Conservation (phyloP, 2,888 invertebrate genomes). For the Lapara coniferarum region DNA sequence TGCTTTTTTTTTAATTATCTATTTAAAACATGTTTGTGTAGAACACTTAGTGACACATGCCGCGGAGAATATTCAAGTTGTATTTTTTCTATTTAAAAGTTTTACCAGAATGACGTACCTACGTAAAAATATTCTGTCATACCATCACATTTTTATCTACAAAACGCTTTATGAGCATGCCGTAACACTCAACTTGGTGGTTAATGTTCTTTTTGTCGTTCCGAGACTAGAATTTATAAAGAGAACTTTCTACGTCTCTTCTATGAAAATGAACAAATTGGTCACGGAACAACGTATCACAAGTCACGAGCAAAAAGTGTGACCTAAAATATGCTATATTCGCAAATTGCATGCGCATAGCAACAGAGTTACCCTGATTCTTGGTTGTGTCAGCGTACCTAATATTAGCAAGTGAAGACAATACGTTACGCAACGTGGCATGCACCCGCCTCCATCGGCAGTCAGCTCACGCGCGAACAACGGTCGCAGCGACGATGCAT, state of each 20-base stretch:
- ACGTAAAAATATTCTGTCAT: constrained; percentile 7
- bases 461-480: constrained; percentile 72
- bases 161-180: constrained; percentile 1
- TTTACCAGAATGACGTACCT: constrained; percentile 16
- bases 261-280: background rate
- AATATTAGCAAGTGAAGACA: constrained; percentile 58
- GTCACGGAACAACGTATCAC: no score
- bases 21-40: constrained; percentile 16
- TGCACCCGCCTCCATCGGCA: constrained; percentile 57
- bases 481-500: constrained; percentile 64
- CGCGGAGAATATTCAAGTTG: constrained; percentile 26
- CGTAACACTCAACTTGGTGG: background rate
- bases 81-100: constrained; percentile 17
- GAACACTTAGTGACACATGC: constrained; percentile 10
- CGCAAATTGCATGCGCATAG: constrained; percentile 32
- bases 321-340: background rate
- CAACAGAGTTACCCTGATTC: constrained; percentile 46
- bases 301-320: no score
- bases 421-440: constrained; percentile 65
- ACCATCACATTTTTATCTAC: constrained; percentile 14
- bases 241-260: background rate
- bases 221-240: background rate
- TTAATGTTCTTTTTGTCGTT: background rate
- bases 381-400: constrained; percentile 60
- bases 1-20: constrained; percentile 28